A percentile compares a stretch with the other conserved stretches of the same genome.
phyloP scores from a whole-genome alignment of 1,140 invertebrate genomes.

The Lepidurus couesii region DNA sequence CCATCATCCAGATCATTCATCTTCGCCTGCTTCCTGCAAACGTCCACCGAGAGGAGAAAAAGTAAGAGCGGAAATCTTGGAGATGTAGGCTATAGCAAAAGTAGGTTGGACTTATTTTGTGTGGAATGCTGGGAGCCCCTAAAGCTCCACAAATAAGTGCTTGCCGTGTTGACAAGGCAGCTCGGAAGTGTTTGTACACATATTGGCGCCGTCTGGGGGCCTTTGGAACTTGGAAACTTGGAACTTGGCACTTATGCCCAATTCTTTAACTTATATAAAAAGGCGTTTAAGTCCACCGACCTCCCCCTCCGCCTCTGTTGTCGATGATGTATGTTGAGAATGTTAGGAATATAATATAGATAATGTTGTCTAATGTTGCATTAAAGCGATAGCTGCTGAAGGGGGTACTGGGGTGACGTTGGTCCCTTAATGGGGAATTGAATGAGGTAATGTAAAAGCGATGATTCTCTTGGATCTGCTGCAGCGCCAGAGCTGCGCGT shows the following conservation, averaged over 20 bases:
- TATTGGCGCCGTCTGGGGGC: conserved; percentile 1
- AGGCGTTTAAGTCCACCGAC: too few relatives aligned
- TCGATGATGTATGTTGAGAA: too few relatives aligned
- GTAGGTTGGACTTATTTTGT: background rate
- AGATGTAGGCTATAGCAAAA: too few relatives aligned
- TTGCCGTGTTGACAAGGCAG: conserved; percentile 17
- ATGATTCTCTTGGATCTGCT: background rate
- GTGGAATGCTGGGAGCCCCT: background rate
- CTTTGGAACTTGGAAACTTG: background rate
- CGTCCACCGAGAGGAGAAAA: background rate
- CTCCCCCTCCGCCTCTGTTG: too few relatives aligned
- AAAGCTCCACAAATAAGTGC: conserved; percentile 11
- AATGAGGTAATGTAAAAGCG: background rate
- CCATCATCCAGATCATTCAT: background rate
- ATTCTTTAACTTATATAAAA: too few relatives aligned
- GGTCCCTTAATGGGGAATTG: background rate
- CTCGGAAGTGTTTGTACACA: conserved; percentile 15
- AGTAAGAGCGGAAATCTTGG: too few relatives aligned
- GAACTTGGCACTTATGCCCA: background rate
- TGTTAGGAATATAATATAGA: too few relatives aligned
- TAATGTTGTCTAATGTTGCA: too few relatives aligned
- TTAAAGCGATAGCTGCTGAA: too few relatives aligned
- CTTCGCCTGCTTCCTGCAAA: background rate
- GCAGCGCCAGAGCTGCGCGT: background rate
- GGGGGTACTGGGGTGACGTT: too few relatives aligned